Conservation (phyloP, 37 sponge, comb jelly and placozoan genomes). For the Mnemiopsis leidyi region DNA sequence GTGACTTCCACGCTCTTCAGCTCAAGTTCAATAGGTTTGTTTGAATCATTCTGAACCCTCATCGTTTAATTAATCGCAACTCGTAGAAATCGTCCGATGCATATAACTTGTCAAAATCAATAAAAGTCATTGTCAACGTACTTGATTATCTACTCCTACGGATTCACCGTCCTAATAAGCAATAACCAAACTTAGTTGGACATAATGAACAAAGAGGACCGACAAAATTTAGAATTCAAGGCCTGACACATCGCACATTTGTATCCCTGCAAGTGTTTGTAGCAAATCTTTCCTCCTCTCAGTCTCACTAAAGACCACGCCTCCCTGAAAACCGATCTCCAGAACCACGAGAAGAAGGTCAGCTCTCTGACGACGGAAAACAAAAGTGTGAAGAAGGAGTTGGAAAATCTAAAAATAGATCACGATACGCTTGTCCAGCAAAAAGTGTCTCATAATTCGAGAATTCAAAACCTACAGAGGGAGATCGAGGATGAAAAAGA, state of each 20-base stretch:
- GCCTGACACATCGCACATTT: no score
- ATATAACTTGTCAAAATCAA: no score
- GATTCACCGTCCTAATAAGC: no score
- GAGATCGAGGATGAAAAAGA: conserved; percentile 41
- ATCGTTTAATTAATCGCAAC: no score
- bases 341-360: neutral
- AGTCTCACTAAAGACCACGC: conserved; percentile 10
- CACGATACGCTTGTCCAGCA: conserved; percentile 15
- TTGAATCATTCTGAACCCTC: neutral
- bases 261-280: neutral
- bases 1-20: neutral
- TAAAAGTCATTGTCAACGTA: no score
- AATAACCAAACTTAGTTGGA: no score
- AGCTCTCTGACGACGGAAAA: neutral
- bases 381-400: neutral
- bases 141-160: no score
- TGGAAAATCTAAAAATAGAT: neutral
- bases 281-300: neutral
- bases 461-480: neutral
- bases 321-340: neutral
- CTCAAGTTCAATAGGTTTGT: conserved; percentile 32
- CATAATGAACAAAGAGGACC: no score
- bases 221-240: no score
- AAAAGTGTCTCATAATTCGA: neutral
- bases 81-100: no score